Base-by-base conservation (phyloP, 2,113 vertebrate species). In the Mustela lutreola region DNA sequence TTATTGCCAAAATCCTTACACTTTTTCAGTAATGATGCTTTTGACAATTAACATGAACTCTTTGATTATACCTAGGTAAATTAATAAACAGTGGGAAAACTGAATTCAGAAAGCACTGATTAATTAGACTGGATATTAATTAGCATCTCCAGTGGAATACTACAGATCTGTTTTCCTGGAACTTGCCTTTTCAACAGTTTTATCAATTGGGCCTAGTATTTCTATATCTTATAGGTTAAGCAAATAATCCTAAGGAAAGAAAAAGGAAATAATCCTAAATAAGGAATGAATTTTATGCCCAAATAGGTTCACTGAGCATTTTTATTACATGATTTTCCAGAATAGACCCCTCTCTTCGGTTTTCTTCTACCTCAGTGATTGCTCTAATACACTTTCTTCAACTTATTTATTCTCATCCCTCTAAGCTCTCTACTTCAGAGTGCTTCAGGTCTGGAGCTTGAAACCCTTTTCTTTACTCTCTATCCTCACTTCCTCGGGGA, bases 111-210 rank as follows among this genome's bases (percentile, higher is more conserved):
- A 82, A 42, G 26, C 82, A n/a, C 36, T 24, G 58, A 76, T 81
- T 82, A 70, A 56, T 28, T 89, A 81, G 48, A 62, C 19, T 60
- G 22, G 4, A 60, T 36, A 15, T 62, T 88, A 65, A 39, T 33
- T 36, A 62, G 39, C 6, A 24, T 86, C 48, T 86, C 60, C 7
- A 39, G 1, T 90, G 83, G 36, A 39, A 14, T 42, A 75, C 36
- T 19, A n/a, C 19, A 58, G 11, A 48, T 26, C 39, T 24, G 9
- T 19, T 76, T 70, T 36, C 26, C 70, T 70, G 42, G n/a, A 67
- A 62, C 48, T 91, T 76, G 56, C n/a, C 65, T 87, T 63, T 95
- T 87, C 58, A 71, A 31, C 10, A 81, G 11, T 56, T 95, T 87
- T 91, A 31, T 81, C 26, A 42, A 16, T 42, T 95, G 48, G 28